Percentiles rank a stretch among this genome's conserved stretches.
Conservation (phyloP, 2,797 vertebrate species). For the Pseudochirops corinnae region DNA sequence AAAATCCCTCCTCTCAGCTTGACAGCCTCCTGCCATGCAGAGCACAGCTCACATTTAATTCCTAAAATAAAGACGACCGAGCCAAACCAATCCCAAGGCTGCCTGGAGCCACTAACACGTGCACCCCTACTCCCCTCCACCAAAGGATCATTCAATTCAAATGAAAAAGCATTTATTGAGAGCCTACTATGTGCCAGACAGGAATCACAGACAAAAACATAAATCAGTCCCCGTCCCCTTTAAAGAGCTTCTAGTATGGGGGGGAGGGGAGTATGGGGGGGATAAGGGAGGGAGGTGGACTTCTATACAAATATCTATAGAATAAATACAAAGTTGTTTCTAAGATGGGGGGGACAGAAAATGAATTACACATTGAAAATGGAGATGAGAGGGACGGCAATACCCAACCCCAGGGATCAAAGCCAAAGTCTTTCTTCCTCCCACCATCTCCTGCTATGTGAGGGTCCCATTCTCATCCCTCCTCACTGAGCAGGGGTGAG, state of each 20-base stretch:
- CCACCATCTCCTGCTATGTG: background rate
- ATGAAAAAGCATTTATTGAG: background rate
- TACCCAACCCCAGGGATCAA: background rate
- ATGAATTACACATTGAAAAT: background rate
- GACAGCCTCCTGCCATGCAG: background rate
- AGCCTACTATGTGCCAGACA: background rate
- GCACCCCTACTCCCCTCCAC: background rate
- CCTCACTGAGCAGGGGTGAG: background rate
- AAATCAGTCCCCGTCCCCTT: background rate
- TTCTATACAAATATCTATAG: background rate
- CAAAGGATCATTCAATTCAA: background rate
- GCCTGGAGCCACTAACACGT: background rate
- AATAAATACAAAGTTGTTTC: background rate
- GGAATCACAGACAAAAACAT: background rate
- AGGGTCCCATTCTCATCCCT: background rate
- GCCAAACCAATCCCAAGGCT: background rate
- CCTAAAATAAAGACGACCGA: slow-evolving; percentile 31
- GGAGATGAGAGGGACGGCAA: background rate
- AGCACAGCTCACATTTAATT: background rate
- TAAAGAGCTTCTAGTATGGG: background rate
- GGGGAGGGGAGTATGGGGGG: too few relatives aligned
- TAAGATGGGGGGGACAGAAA: background rate
- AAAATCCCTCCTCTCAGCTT: slow-evolving; percentile 47
- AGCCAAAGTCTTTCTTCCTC: background rate
- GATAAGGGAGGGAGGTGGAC: background rate